Evolutionary conservation across 2,888 invertebrate species (phyloP), one percentile per base, ranked within the genome.

Genomic region (Callimorpha dominula): DNA sequence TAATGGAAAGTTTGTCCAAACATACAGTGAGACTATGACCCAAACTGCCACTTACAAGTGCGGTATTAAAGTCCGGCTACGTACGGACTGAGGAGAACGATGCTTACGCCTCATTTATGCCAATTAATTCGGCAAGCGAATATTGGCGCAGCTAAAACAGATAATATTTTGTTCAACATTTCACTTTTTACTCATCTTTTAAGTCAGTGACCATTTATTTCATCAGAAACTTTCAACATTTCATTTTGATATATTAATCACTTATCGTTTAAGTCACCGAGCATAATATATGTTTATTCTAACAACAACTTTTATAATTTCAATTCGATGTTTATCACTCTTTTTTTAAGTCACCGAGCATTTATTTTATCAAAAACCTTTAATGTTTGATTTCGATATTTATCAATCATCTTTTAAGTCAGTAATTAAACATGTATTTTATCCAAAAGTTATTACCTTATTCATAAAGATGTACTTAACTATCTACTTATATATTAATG

Each of bases 131-230:
- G 87, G 93, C 94, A 90, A 95, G 94, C 89, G 94, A 90, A 91
- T 89, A 95, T 93, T 95, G 95, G 87, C 93, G 92, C 88, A 88
- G 94, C 95, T 95, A 95, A 93, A 95, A 95, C 92, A 95, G 92
- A 95, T 81, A 94, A 93, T 86, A 85, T n/a, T 85, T 84, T 84
- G 78, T 86, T 89, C 86, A 89, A 73, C 79, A 78, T 72, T 72
- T 73, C 60, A 69, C 71, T 74, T 68, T 65, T 76, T 69, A 65
- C 62, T 17, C 20, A n/a, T 43, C 4, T 57, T 68, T 57, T 57
- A 74, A 72, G 6, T 50, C 8, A 17, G 20, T 11, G 2, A 15
- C 73, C 74, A 79, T 71, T 63, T 68, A 72, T 69, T 67, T 74
- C 70, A 62, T 64, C 67, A 54, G 42, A 71, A 70, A 73, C 31